A percentile compares a stretch with the other conserved stretches of the same genome.
Evolutionary conservation across 2,113 vertebrate genomes (phyloP).

Genomic region (Saguinus imperator): DNA sequence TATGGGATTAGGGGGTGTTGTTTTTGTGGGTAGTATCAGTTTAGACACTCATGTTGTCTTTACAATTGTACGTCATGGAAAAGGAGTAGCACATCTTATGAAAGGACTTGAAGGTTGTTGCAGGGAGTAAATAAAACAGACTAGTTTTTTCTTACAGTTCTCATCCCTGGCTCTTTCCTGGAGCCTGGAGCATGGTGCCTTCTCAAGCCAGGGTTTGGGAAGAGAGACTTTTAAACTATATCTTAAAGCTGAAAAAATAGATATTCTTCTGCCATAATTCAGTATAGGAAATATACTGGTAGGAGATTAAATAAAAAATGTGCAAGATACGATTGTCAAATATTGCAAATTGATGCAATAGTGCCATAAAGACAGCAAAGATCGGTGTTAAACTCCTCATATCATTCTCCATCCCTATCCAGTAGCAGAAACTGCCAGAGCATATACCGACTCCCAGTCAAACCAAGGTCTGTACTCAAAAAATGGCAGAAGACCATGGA

Average conservation of each 20-base stretch:
- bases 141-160: not conserved
- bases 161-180: not conserved
- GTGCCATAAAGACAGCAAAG: not conserved
- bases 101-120: not conserved
- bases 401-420: not conserved
- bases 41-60: not conserved
- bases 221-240: not conserved
- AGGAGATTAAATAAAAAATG: not conserved
- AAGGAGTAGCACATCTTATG: not conserved
- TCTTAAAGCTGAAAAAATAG: not conserved
- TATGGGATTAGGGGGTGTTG: rapidly evolving
- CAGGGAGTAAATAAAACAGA: not conserved
- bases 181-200: not conserved
- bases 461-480: not conserved
- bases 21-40: not conserved
- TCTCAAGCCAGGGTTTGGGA: not conserved
- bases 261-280: not conserved
- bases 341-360: not conserved
- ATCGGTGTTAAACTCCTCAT: not conserved
- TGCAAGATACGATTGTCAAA: not conserved
- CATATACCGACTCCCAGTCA: not conserved
- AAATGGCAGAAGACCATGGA: not conserved
- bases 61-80: not conserved
- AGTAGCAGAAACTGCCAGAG: not conserved
- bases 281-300: not conserved